A percentile compares a stretch with the other conserved stretches of the same genome.
Conservation (phyloP, 2,888 invertebrate genomes). For the Pimpla rufipes region DNA sequence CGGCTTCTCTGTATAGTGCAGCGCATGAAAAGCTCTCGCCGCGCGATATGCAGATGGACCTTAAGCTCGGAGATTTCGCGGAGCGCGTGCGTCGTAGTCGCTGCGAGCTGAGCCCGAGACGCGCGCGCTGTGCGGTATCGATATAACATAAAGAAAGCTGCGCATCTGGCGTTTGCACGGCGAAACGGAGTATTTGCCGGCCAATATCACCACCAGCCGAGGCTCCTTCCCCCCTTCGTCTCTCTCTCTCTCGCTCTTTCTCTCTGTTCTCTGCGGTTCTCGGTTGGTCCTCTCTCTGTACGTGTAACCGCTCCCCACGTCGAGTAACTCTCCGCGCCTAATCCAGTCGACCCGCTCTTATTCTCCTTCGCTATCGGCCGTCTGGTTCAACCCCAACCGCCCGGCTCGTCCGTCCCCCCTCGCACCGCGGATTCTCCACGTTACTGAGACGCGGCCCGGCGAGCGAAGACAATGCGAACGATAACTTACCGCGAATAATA, state of each 20-base stretch:
- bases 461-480: constrained; percentile 43
- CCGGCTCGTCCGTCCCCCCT: neutral
- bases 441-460: constrained; percentile 20
- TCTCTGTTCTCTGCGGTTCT: too few species aligned
- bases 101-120: neutral
- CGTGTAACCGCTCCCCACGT: neutral
- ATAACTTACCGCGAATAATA: constrained; percentile 63
- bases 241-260: too few species aligned
- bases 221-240: neutral
- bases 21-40: constrained; percentile 12
- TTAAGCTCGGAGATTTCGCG: constrained; percentile 30
- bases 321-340: constrained; percentile 39
- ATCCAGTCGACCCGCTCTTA: constrained; percentile 43
- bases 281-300: too few species aligned
- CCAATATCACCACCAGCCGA: constrained; percentile 59
- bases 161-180: constrained; percentile 73
- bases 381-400: constrained; percentile 6
- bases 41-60: constrained; percentile 10
- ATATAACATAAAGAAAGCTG: constrained; percentile 72
- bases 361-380: constrained; percentile 13
- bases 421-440: constrained; percentile 17
- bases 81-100: constrained; percentile 12
- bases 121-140: constrained; percentile 59
- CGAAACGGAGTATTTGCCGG: constrained; percentile 62
- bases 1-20: too few species aligned